These are phyloP conservation scores for Lethocerus indicus DNA, from an alignment of 1,140 invertebrate species.

Conservation along the genomic window DNA sequence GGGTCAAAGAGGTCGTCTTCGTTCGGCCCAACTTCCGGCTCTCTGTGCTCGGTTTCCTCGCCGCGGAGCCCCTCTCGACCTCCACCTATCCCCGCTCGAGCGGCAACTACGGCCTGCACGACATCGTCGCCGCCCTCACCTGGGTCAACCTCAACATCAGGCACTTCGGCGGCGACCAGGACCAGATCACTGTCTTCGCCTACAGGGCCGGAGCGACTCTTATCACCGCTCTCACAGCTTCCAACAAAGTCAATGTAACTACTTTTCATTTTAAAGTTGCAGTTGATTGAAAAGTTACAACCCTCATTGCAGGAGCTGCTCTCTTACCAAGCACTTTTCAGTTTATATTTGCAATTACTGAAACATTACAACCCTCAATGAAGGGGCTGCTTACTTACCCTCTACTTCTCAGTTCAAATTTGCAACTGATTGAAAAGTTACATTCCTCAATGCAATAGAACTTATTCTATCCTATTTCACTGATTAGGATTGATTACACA, in stretches of 20 bases:
- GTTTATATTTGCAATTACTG: not conserved
- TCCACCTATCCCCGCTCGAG: constrained; percentile 51
- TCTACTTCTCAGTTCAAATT: too few species aligned
- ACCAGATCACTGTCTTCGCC: constrained; percentile 59
- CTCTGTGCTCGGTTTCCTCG: constrained; percentile 53
- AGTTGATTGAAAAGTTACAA: not conserved
- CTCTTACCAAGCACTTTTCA: not conserved
- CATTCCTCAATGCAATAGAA: too few species aligned
- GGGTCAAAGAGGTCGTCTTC: constrained; percentile 61
- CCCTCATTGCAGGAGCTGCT: not conserved
- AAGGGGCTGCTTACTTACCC: too few species aligned
- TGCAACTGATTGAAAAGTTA: too few species aligned
- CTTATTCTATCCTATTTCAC: too few species aligned
- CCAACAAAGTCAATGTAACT: constrained; percentile 25
- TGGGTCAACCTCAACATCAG: constrained; percentile 69
- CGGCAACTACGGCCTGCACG: constrained; percentile 74
- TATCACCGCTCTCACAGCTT: constrained; percentile 45
- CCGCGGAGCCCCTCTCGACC: constrained; percentile 46
- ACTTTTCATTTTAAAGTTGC: not conserved
- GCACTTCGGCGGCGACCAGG: constrained; percentile 63
- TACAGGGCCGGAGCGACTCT: constrained; percentile 63
- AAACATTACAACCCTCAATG: not conserved
- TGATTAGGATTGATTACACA: too few species aligned
- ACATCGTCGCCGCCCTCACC: constrained; percentile 53
- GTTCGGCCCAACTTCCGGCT: constrained; percentile 59